Evolutionary conservation across 2,797 vertebrate genomes (phyloP).

Genomic region (Peromyscus aztecus): DNA sequence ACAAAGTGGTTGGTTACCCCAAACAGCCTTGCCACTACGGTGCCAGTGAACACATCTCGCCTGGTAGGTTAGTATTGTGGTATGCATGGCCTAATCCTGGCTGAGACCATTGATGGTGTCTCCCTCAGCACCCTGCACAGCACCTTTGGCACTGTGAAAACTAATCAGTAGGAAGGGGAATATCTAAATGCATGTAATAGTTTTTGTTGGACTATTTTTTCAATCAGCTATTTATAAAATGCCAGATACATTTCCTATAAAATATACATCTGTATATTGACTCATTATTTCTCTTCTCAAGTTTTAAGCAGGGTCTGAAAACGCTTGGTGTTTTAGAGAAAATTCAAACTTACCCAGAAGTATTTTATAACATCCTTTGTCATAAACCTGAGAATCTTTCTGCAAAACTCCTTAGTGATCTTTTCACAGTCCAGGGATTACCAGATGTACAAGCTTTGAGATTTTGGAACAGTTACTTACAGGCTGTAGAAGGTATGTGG

Average conservation of each 20-base stretch:
- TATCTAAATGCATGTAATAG: neutral
- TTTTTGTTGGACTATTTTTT: neutral
- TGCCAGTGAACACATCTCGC: neutral
- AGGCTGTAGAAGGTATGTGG: constrained; percentile 93
- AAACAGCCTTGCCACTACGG: neutral
- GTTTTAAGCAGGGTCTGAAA: constrained; percentile 94
- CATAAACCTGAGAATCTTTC: constrained; percentile 88
- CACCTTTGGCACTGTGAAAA: neutral
- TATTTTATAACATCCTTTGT: constrained; percentile 91
- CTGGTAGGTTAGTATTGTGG: neutral
- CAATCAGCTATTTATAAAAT: constrained; percentile 26
- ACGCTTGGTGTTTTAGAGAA: constrained; percentile 94
- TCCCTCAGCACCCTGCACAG: neutral
- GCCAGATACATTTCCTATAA: constrained; percentile 45
- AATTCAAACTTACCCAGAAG: constrained; percentile 91
- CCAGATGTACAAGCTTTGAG: constrained; percentile 84
- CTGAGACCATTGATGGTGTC: neutral
- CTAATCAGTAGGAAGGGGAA: neutral
- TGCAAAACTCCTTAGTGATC: constrained; percentile 87
- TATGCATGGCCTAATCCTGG: neutral
- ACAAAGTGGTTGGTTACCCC: neutral
- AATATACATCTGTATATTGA: neutral
- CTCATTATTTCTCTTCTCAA: constrained; percentile 80
- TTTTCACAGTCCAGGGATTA: constrained; percentile 90
- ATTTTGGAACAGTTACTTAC: constrained; percentile 94